A percentile compares a stretch with the other conserved stretches of the same genome.
Conservation (phyloP, 2,113 vertebrate species). For the Paralichthys olivaceus region DNA sequence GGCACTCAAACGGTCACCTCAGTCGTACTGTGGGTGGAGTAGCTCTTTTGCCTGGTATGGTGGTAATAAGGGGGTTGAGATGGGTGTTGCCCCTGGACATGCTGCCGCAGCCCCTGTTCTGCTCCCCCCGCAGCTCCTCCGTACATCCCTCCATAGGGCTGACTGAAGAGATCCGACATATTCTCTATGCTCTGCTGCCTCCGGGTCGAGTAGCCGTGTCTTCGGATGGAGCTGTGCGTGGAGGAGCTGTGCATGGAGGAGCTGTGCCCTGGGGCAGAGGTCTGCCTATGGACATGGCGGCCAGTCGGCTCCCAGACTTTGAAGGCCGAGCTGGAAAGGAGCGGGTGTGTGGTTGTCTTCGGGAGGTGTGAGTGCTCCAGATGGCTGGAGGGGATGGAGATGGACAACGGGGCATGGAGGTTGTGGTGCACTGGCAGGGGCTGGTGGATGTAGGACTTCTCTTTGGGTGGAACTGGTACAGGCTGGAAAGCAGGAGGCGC, state of each 20-base stretch:
- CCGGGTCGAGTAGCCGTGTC: constrained; percentile 76
- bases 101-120: constrained; percentile 41
- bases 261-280: constrained; percentile 67
- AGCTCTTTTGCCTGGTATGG: constrained; percentile 77
- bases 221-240: constrained; percentile 67
- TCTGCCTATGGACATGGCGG: constrained; percentile 77
- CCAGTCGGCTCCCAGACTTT: constrained; percentile 81
- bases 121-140: constrained; percentile 45
- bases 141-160: constrained; percentile 68
- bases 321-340: constrained; percentile 78
- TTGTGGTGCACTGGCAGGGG: constrained; percentile 59
- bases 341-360: constrained; percentile 81
- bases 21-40: constrained; percentile 92
- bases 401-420: constrained; percentile 82
- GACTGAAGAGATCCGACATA: constrained; percentile 82
- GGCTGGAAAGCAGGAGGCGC: constrained; percentile 79
- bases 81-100: constrained; percentile 43
- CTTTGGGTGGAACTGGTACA: constrained; percentile 73
- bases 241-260: constrained; percentile 59
- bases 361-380: constrained; percentile 79
- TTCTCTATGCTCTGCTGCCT: constrained; percentile 88
- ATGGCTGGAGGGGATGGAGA: constrained; percentile 80
- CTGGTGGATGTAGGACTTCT: constrained; percentile 82
- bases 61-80: constrained; percentile 69
- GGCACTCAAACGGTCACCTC: constrained; percentile 92